These are phyloP conservation scores for Drosophila paramelanica DNA, from an alignment of 2,888 invertebrate genomes.

Conservation along the genomic window DNA sequence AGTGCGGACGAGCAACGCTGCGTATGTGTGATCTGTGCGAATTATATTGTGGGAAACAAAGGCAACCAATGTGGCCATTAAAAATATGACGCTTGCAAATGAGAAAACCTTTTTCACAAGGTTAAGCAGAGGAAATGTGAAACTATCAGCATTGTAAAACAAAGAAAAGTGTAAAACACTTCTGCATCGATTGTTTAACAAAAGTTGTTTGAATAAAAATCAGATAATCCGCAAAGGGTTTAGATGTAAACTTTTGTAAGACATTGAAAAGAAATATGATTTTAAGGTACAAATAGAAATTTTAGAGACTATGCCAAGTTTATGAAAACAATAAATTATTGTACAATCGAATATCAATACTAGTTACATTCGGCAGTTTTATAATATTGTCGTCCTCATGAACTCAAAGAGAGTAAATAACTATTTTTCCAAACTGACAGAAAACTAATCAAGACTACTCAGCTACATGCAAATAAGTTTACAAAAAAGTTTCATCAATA, in stretches of 20 bases:
- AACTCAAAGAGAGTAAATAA: neutral
- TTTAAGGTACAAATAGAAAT: no score
- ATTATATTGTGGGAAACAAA: slow-evolving; percentile 11
- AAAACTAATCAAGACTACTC: neutral
- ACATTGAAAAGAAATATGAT: no score
- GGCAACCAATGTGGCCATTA: neutral
- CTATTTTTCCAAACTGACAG: neutral
- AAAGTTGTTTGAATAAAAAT: no score
- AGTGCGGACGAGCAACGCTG: slow-evolving; percentile 28
- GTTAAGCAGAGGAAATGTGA: neutral
- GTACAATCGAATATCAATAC: no score
- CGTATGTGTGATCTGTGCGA: slow-evolving; percentile 57
- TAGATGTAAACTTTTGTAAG: no score
- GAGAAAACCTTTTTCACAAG: neutral
- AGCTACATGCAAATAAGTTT: neutral
- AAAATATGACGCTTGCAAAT: neutral
- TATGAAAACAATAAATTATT: no score
- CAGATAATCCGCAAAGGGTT: no score
- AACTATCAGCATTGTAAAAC: neutral
- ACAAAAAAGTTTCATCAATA: slow-evolving; percentile 1
- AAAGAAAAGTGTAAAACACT: neutral
- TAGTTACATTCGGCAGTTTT: no score
- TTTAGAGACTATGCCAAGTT: no score
- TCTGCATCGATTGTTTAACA: neutral
- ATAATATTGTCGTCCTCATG: neutral